A percentile compares a stretch with the other conserved stretches of the same genome.
Evolutionary conservation across 1,140 invertebrate species (phyloP).

Genomic region (Laupala kohalensis): DNA sequence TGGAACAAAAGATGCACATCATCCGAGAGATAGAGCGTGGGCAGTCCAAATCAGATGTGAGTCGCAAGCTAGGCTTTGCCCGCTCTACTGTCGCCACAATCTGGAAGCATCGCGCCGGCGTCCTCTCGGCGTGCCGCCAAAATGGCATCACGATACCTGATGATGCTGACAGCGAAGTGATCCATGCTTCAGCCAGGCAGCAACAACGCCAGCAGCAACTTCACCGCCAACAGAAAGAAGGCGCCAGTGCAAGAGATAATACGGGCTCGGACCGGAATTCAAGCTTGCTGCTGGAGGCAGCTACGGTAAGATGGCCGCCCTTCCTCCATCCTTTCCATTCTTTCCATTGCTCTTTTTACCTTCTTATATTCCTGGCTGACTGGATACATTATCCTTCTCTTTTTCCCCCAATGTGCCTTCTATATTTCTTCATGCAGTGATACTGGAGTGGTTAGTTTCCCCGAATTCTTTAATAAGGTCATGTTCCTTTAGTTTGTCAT

Average conservation of each 20-base stretch:
- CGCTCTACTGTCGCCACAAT: constrained; percentile 44
- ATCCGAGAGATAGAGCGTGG: constrained; percentile 44
- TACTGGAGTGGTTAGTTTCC: no score
- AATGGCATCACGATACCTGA: background rate
- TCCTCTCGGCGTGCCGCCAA: constrained; percentile 29
- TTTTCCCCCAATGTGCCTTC: background rate
- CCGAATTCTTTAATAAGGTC: no score
- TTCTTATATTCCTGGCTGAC: no score
- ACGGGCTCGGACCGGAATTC: background rate
- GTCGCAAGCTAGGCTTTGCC: constrained; percentile 38
- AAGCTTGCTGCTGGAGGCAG: background rate
- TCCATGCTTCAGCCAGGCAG: background rate
- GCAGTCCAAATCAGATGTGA: constrained; percentile 44
- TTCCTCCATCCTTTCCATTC: background rate
- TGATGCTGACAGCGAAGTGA: background rate
- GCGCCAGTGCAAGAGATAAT: background rate
- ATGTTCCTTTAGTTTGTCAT: no score
- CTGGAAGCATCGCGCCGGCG: constrained; percentile 43
- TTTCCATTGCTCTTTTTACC: background rate
- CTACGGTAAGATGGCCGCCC: background rate
- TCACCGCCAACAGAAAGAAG: background rate
- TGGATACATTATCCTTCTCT: background rate
- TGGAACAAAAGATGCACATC: constrained; percentile 48
- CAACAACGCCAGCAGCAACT: background rate
- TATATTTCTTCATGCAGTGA: background rate